Evolutionary conservation across 2,888 invertebrate genomes (phyloP).

Genomic region (Orchesella flavescens): DNA sequence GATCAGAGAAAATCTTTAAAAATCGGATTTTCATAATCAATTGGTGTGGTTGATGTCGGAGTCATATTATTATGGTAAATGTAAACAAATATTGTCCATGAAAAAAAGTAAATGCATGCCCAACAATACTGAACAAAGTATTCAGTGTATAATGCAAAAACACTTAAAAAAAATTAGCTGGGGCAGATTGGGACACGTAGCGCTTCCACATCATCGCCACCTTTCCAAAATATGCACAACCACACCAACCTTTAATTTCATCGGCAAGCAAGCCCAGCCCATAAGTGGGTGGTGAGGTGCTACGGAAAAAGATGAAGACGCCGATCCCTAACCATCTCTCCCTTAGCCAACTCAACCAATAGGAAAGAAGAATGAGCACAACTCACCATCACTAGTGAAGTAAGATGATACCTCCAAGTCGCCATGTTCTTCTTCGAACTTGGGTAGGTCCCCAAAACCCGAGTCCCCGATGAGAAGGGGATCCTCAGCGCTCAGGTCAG

Average conservation of each 20-base stretch:
- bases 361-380: conserved; percentile 32
- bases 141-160: no score
- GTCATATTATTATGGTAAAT: no score
- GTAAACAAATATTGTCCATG: no score
- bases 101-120: no score
- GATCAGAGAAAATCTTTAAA: no score
- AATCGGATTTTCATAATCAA: no score
- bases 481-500: conserved; percentile 69
- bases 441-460: conserved; percentile 69
- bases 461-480: conserved; percentile 68
- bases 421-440: conserved; percentile 68
- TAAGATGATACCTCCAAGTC: conserved; percentile 68
- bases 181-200: no score
- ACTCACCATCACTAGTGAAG: conserved; percentile 68
- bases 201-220: conserved; percentile 4
- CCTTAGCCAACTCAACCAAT: conserved; percentile 49
- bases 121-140: no score
- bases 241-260: background rate
- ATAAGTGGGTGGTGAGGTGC: conserved; percentile 38
- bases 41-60: no score
- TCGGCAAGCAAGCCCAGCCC: background rate
- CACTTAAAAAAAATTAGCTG: no score
- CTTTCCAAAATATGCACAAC: conserved; percentile 13
- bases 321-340: conserved; percentile 30
- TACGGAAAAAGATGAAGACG: conserved; percentile 61